These are phyloP conservation scores for Pentalonia nigronervosa DNA, from an alignment of 1,140 invertebrate genomes.

Conservation along the genomic window DNA sequence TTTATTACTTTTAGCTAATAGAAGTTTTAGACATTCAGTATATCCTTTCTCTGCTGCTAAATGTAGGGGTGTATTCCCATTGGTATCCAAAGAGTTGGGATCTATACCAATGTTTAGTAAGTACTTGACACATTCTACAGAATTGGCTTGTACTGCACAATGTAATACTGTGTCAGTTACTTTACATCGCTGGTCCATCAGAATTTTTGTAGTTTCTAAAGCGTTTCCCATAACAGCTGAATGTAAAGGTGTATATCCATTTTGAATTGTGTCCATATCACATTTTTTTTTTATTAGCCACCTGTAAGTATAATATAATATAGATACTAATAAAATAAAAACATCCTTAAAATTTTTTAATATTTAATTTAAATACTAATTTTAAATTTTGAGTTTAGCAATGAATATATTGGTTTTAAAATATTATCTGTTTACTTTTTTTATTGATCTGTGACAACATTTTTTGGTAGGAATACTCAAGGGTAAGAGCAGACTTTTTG, in stretches of 20 bases:
- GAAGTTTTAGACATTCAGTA: slow-evolving; percentile 69
- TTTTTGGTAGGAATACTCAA: background rate
- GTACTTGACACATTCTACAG: slow-evolving; percentile 75
- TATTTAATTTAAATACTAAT: slow-evolving; percentile 2
- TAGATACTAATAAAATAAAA: background rate
- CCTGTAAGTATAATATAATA: slow-evolving; percentile 61
- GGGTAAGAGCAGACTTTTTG: background rate
- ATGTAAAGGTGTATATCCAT: slow-evolving; percentile 76
- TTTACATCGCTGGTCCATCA: slow-evolving; percentile 72
- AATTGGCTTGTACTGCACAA: slow-evolving; percentile 77
- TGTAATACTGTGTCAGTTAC: slow-evolving; percentile 80
- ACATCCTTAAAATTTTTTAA: background rate
- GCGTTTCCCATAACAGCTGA: slow-evolving; percentile 83
- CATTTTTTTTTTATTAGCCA: slow-evolving; percentile 74
- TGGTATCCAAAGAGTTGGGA: slow-evolving; percentile 73
- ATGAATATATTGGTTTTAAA: background rate
- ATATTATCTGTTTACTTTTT: no score
- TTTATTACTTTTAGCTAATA: slow-evolving; percentile 60
- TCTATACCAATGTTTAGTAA: slow-evolving; percentile 75
- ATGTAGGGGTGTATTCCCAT: slow-evolving; percentile 79
- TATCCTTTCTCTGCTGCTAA: slow-evolving; percentile 78
- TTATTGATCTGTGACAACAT: background rate
- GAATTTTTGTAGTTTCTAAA: slow-evolving; percentile 74
- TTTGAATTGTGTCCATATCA: slow-evolving; percentile 68
- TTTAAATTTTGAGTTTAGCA: background rate